A percentile compares a stretch with the other conserved stretches of the same genome.
phyloP scores from a whole-genome alignment of 2,113 vertebrate genomes.

The Phrynocephalus versicolor region DNA sequence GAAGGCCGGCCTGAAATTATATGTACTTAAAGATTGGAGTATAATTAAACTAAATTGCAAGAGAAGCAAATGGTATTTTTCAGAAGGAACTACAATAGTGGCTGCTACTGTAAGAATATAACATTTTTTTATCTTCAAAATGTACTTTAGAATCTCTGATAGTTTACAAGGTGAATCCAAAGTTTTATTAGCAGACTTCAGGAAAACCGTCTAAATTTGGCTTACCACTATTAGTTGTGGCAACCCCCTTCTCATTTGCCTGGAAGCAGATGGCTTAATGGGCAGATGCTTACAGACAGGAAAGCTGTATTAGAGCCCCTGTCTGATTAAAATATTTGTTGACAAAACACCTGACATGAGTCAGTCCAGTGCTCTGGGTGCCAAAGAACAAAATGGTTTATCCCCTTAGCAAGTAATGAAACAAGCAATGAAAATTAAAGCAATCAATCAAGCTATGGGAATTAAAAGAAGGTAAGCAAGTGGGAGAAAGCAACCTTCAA shows the following conservation, averaged over 20 bases:
- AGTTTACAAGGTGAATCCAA: constrained; percentile 17
- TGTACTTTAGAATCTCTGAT: constrained; percentile 40
- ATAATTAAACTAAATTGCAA: too few relatives aligned
- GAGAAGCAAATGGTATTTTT: background rate
- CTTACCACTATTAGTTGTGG: constrained; percentile 18
- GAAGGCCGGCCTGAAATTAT: too few relatives aligned
- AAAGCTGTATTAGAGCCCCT: constrained; percentile 50
- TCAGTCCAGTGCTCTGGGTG: background rate
- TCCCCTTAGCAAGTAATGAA: constrained; percentile 17
- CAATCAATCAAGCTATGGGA: background rate
- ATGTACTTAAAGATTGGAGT: too few relatives aligned
- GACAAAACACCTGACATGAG: constrained; percentile 32
- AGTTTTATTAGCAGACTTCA: constrained; percentile 6
- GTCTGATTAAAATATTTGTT: constrained; percentile 47
- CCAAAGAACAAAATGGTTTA: constrained; percentile 19
- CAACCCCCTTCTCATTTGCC: background rate
- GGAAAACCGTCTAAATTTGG: constrained; percentile 35
- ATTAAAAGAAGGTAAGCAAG: background rate
- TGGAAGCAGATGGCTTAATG: constrained; percentile 50
- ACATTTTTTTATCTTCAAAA: background rate
- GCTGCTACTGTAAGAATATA: constrained; percentile 10
- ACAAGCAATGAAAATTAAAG: constrained; percentile 1
- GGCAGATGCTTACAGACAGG: constrained; percentile 25
- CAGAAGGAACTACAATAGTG: background rate
- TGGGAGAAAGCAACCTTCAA: background rate